Evolutionary conservation across 1,140 invertebrate species (phyloP).

Genomic region (Meloidogyne exigua): DNA sequence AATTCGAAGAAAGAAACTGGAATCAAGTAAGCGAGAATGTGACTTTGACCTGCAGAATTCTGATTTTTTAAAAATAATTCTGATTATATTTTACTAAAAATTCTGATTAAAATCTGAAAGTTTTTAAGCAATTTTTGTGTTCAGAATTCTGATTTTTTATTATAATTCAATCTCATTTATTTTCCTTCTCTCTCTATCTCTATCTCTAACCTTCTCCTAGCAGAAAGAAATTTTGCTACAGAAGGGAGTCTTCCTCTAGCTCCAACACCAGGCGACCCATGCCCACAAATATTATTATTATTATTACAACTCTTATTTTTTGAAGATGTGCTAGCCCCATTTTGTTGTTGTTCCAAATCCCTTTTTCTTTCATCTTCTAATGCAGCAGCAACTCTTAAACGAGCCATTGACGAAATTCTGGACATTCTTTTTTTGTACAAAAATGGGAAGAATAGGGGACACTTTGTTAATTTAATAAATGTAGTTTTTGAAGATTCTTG

Average conservation of each 20-base stretch:
- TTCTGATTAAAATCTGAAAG: no score
- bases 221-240: constrained; percentile 22
- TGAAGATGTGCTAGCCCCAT: not conserved
- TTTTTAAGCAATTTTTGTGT: no score
- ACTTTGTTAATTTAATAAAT: not conserved
- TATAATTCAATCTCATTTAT: no score
- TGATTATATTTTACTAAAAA: not conserved
- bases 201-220: constrained; percentile 7
- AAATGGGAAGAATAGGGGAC: not conserved
- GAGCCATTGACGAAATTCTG: constrained; percentile 62
- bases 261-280: constrained; percentile 40
- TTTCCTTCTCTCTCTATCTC: no score
- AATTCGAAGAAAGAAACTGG: constrained; percentile 22
- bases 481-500: not conserved
- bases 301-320: not conserved
- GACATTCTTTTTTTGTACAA: constrained; percentile 43
- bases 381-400: constrained; percentile 53
- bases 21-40: constrained; percentile 22
- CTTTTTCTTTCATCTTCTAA: constrained; percentile 29
- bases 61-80: not conserved
- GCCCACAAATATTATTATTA: constrained; percentile 42
- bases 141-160: no score
- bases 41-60: constrained; percentile 23
- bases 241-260: constrained; percentile 17
- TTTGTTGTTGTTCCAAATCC: not conserved